Conservation (phyloP, 2,888 invertebrate species). For the Chesias legatella region DNA sequence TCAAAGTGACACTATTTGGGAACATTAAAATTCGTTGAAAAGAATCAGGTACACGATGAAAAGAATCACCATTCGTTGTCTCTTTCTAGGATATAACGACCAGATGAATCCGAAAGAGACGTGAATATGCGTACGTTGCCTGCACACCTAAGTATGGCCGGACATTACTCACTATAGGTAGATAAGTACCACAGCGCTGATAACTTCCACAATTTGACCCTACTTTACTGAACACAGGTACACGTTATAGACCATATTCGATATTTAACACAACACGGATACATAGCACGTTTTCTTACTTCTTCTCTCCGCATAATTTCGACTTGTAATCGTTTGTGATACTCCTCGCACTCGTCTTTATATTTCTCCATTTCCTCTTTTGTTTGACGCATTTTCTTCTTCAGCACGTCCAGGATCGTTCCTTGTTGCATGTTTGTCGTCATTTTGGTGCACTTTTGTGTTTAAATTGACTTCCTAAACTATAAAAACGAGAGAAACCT, state of each 20-base stretch:
- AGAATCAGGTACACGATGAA: conserved; percentile 50
- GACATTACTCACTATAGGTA: conserved; percentile 80
- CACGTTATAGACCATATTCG: conserved; percentile 44
- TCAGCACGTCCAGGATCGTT: conserved; percentile 96
- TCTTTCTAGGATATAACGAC: conserved; percentile 51
- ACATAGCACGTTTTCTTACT: conserved; percentile 86
- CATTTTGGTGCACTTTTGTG: conserved; percentile 83
- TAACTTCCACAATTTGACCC: conserved; percentile 56
- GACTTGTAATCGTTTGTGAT: conserved; percentile 95
- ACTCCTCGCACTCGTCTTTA: conserved; percentile 98
- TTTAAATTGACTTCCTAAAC: conserved; percentile 58
- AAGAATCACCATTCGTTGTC: conserved; percentile 60
- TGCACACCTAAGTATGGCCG: conserved; percentile 80
- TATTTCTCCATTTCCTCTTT: conserved; percentile 99
- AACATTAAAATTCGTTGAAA: conserved; percentile 49
- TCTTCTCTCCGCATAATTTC: conserved; percentile 98
- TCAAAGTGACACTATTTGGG: conserved; percentile 45
- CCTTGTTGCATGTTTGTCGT: conserved; percentile 95
- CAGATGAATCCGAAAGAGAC: conserved; percentile 69
- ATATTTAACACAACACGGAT: conserved; percentile 61
- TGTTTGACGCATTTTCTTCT: conserved; percentile 99
- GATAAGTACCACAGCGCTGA: conserved; percentile 67
- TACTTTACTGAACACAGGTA: conserved; percentile 46
- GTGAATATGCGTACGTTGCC: conserved; percentile 78
- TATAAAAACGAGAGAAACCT: conserved; percentile 75